These are phyloP conservation scores for Heliconius erato DNA, from an alignment of 2,888 invertebrate species.

Conservation along the genomic window DNA sequence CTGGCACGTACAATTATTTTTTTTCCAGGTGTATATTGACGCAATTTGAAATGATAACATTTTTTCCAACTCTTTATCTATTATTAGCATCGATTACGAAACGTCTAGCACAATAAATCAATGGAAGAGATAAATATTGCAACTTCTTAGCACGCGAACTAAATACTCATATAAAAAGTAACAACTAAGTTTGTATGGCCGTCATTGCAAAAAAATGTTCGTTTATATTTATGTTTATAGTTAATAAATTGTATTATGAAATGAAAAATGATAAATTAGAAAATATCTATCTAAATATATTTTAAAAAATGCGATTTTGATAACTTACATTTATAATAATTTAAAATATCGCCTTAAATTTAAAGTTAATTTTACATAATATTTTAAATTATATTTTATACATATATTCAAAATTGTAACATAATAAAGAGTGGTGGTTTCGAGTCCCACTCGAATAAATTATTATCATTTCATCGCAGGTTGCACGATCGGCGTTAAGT, in stretches of 20 bases:
- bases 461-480: too few species aligned
- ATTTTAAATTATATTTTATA: too few species aligned
- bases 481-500: too few species aligned
- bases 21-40: neutral
- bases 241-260: neutral
- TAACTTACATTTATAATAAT: neutral
- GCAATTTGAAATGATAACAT: constrained; percentile 10
- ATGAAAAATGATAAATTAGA: neutral
- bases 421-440: too few species aligned
- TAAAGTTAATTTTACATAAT: too few species aligned
- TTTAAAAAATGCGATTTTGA: neutral
- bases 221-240: too few species aligned
- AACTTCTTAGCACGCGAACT: constrained; percentile 31
- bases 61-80: neutral
- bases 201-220: neutral
- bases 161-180: constrained; percentile 31
- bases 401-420: too few species aligned
- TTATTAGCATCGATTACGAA: constrained; percentile 33
- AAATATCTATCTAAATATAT: too few species aligned
- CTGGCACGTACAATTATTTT: neutral
- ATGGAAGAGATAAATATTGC: constrained; percentile 33
- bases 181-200: neutral
- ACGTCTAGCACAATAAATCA: constrained; percentile 33
- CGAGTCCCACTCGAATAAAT: too few species aligned
- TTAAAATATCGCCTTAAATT: neutral